Percentiles rank a stretch among this genome's conserved stretches.
Evolutionary conservation across 2,888 invertebrate genomes (phyloP).

Genomic region (Drosophila nr. perissopoda): DNA sequence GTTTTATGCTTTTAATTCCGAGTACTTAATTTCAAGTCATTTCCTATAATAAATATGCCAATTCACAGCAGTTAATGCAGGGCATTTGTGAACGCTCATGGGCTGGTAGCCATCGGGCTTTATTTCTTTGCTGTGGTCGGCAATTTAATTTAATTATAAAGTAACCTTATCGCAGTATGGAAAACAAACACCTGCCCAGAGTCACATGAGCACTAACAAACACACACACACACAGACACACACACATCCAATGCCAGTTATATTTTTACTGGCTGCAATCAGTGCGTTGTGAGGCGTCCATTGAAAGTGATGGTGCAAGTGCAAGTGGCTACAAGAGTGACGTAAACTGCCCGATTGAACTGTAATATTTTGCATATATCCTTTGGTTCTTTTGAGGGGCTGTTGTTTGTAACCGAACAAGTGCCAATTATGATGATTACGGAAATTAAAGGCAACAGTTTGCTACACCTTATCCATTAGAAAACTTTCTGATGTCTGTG

Average conservation of each 20-base stretch:
- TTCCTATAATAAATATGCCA: not conserved
- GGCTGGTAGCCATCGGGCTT: not conserved
- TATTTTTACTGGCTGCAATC: slow-evolving; percentile 35
- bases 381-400: slow-evolving; percentile 32
- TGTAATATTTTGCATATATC: slow-evolving; percentile 13
- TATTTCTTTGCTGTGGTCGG: slow-evolving; percentile 47
- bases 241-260: slow-evolving; percentile 5
- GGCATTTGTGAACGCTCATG: not conserved
- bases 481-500: not conserved
- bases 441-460: slow-evolving; percentile 54
- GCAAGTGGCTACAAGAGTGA: slow-evolving; percentile 8
- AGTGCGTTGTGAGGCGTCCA: slow-evolving; percentile 12
- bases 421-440: slow-evolving; percentile 72
- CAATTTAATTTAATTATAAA: slow-evolving; percentile 78
- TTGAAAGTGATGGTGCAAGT: slow-evolving; percentile 2
- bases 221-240: slow-evolving; percentile 14
- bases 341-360: slow-evolving; percentile 32
- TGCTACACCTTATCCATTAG: not conserved
- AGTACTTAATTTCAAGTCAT: not conserved
- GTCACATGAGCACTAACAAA: slow-evolving; percentile 13
- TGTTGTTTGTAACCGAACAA: slow-evolving; percentile 36
- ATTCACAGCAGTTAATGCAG: not conserved
- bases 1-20: not conserved
- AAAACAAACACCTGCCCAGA: slow-evolving; percentile 63
- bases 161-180: slow-evolving; percentile 66